A percentile compares a stretch with the other conserved stretches of the same genome.
These are phyloP conservation scores for Drosophila pruinosa DNA, from an alignment of 1,140 invertebrate species.

Conservation along the genomic window DNA sequence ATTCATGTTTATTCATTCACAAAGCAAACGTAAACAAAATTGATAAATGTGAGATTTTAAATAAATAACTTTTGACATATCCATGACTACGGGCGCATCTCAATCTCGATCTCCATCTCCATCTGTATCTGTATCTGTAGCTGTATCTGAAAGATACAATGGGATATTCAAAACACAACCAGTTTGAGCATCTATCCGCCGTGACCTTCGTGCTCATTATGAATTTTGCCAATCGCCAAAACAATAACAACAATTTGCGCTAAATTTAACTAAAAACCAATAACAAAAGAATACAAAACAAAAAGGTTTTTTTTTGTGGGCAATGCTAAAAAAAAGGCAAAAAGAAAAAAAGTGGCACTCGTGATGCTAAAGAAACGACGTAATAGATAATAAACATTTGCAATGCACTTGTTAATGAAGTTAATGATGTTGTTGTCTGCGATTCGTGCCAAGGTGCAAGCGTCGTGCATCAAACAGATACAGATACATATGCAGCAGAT, in stretches of 20 bases:
- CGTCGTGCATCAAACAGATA: constrained; percentile 56
- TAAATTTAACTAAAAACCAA: constrained; percentile 34
- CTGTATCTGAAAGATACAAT: constrained; percentile 38
- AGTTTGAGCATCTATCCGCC: constrained; percentile 30
- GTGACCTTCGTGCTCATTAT: constrained; percentile 69
- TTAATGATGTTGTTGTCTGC: constrained; percentile 54
- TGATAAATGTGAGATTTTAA: constrained; percentile 59
- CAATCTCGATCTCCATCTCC: constrained; percentile 1
- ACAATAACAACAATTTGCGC: constrained; percentile 25
- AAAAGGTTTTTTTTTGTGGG: constrained; percentile 3
- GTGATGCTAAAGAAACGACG: constrained; percentile 17
- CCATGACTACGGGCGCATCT: constrained; percentile 12
- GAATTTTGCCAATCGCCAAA: constrained; percentile 32
- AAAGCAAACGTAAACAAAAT: constrained; percentile 46
- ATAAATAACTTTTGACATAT: constrained; percentile 55
- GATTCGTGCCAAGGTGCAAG: constrained; percentile 67
- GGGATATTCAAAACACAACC: constrained; percentile 20
- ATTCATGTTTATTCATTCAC: constrained; percentile 58
- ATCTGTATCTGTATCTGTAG: constrained; percentile 5
- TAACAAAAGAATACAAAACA: not conserved
- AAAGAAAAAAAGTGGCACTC: not conserved
- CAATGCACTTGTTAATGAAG: constrained; percentile 68
- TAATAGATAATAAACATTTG: constrained; percentile 51
- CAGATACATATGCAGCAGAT: constrained; percentile 15
- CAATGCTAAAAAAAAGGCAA: not conserved